Conservation (phyloP, 2,888 invertebrate genomes). For the Bedellia somnulentella region DNA sequence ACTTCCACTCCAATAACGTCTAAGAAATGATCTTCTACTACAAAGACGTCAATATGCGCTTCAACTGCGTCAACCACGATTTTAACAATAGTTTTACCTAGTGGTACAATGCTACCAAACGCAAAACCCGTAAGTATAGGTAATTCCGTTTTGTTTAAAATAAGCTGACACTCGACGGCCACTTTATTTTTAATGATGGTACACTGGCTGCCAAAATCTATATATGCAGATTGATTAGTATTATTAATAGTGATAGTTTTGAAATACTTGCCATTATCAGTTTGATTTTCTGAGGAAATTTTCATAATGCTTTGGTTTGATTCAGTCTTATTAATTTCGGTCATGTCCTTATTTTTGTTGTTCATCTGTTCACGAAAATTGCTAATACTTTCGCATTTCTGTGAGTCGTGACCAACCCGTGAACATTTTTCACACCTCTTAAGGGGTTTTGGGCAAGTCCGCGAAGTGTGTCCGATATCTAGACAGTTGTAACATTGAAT, state of each 20-base stretch:
- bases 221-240: neutral
- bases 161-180: neutral
- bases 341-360: no score
- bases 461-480: constrained; percentile 1
- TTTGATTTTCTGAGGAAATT: neutral
- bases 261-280: constrained; percentile 3
- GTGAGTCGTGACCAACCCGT: neutral
- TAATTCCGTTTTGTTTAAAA: neutral
- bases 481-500: neutral
- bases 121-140: constrained; percentile 2
- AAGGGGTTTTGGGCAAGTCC: constrained; percentile 1
- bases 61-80: constrained; percentile 5
- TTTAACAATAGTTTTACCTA: constrained; percentile 1
- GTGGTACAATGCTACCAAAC: neutral
- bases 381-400: no score
- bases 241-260: constrained; percentile 1
- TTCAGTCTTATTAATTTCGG: no score
- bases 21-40: constrained; percentile 3
- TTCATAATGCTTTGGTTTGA: constrained; percentile 1
- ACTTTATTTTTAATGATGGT: neutral
- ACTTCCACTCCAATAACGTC: constrained; percentile 4
- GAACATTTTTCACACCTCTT: constrained; percentile 4
- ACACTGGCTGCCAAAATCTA: constrained; percentile 6
- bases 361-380: no score
- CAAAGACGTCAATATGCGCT: constrained; percentile 4